phyloP scores from a whole-genome alignment of 2,113 vertebrate species.

The Esox niger region DNA sequence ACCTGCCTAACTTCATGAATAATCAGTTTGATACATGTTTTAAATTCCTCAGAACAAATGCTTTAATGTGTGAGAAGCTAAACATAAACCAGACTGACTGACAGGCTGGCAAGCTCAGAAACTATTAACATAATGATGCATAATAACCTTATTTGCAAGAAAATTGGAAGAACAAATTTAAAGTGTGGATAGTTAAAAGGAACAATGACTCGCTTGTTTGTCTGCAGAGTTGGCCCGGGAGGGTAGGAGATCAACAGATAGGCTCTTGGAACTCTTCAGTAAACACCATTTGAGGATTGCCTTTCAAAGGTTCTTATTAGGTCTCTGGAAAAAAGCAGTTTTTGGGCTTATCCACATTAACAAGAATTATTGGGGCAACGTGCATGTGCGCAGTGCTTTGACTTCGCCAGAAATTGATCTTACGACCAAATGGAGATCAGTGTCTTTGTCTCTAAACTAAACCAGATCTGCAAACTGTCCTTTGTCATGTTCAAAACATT shows the following conservation, averaged over 20 bases:
- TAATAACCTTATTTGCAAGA: slow-evolving; percentile 57
- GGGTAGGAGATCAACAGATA: slow-evolving; percentile 29
- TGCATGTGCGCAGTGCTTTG: too few species aligned
- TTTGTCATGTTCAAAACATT: too few species aligned
- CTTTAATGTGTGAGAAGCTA: slow-evolving; percentile 13
- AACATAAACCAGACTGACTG: slow-evolving; percentile 5
- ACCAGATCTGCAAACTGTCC: too few species aligned
- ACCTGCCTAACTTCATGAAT: slow-evolving; percentile 5
- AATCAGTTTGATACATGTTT: slow-evolving; percentile 4
- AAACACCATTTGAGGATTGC: slow-evolving; percentile 7
- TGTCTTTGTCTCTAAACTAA: too few species aligned
- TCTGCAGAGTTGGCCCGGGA: slow-evolving; percentile 13
- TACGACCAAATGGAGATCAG: too few species aligned
- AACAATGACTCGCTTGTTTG: slow-evolving; percentile 54
- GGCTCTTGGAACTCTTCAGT: slow-evolving; percentile 8
- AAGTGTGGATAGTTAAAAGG: slow-evolving; percentile 35
- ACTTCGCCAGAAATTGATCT: too few species aligned
- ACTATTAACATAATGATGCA: slow-evolving; percentile 35
- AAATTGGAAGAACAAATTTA: slow-evolving; percentile 63
- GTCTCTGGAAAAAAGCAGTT: slow-evolving; percentile 9
- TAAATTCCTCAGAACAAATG: not conserved
- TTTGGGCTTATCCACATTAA: too few species aligned
- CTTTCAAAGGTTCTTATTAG: slow-evolving; percentile 12
- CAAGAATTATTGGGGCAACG: too few species aligned
- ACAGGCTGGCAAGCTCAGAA: slow-evolving; percentile 20